Evolutionary conservation across 2,797 vertebrate species (phyloP), one percentile per base, ranked within the genome.

Genomic region (Pseudomugil tenellus): DNA sequence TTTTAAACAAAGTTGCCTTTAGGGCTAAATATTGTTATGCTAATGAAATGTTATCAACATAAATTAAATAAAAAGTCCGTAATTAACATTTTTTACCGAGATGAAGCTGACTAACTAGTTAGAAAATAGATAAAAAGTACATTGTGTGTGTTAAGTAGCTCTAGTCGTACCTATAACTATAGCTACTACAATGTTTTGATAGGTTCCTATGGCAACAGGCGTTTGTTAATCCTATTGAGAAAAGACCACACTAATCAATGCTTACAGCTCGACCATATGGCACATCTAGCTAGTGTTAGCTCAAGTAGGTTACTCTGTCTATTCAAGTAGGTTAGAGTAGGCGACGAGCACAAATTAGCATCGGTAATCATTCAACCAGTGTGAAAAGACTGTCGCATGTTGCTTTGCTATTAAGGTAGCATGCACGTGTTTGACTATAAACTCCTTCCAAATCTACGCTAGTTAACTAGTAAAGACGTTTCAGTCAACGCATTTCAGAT

Each of bases 191-290:
- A 41, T 90, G 86, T 92, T 89, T 78, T 89, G 82, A 88, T 76
- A 72, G 72, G 46, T 59, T 59, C 35, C 57, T 10, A 51, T 54
- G 52, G 65, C 63, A 72, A 80, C 85, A 91, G 89, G 79, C 78
- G 80, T 10, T 41, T 5, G 75, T 58, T 93, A 93, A 93, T 94
- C 93, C 87, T 85, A 77, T 89, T 88, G 63, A 7, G 67, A 72
- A 26, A 21, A 51, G 80, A 82, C 60, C 70, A 61, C 84, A 72
- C 89, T 91, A 88, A 92, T 92, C 81, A 76, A 91, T 72, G 77
- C 76, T 90, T 85, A 91, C 71, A 79, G 90, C 63, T 81, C 66
- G 9, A 43, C 86, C 90, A 91, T 90, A 92, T 93, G 91, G 88
- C 77, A 58, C 69, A 56, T 4, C 14, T 2, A 72, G 75, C 77